phyloP scores from a whole-genome alignment of 2,797 vertebrate genomes.

The Anniella stebbinsi region DNA sequence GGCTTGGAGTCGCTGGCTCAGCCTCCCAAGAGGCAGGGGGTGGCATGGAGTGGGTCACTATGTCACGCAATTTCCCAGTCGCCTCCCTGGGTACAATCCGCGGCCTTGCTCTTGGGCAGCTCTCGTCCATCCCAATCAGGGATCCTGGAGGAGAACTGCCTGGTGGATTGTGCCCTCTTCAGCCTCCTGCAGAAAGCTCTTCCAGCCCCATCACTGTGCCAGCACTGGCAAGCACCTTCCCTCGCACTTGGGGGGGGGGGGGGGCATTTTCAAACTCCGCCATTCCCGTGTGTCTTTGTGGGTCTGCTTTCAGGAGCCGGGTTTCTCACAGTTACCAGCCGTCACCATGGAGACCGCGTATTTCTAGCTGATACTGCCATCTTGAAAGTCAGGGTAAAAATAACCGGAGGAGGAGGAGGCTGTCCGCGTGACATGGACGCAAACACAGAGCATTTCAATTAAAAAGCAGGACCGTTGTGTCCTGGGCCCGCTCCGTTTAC shows the following conservation, averaged over 20 bases:
- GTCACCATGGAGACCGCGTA: conserved; percentile 74
- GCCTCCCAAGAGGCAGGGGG: not conserved
- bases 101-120: no score
- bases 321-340: conserved; percentile 6
- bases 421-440: conserved; percentile 2
- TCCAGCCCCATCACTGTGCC: not conserved
- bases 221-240: not conserved
- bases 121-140: not conserved
- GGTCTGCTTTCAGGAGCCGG: not conserved
- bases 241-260: accelerated
- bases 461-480: no score
- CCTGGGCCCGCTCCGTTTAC: not conserved
- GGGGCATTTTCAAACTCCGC: accelerated
- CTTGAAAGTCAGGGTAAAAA: conserved; percentile 66
- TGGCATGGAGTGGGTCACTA: no score
- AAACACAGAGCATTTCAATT: not conserved
- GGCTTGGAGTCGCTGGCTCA: no score
- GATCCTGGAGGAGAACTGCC: no score
- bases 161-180: not conserved
- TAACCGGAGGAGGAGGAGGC: conserved; percentile 47
- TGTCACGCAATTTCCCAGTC: not conserved
- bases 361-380: conserved; percentile 71
- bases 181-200: accelerated
- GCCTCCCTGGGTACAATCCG: not conserved
- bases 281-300: accelerated